A percentile compares a stretch with the other conserved stretches of the same genome.
phyloP scores from a whole-genome alignment of 2,888 invertebrate species.

The Eumerus sabulonum region DNA sequence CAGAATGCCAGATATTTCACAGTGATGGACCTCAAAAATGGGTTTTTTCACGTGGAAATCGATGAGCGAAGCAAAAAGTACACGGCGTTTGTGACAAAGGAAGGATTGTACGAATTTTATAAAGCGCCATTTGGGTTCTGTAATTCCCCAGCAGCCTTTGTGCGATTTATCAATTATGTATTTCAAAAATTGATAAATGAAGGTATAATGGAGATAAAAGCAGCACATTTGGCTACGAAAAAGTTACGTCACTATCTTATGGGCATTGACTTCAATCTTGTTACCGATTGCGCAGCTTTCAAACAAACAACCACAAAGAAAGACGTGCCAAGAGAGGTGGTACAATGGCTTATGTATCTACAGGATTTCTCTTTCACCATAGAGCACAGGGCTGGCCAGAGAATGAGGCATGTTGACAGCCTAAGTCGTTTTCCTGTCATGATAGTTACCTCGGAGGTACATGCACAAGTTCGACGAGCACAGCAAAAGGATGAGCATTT shows the following conservation, averaged over 20 bases:
- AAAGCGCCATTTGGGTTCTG: no score
- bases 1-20: no score
- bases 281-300: conserved; percentile 37
- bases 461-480: background rate
- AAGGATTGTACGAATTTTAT: no score
- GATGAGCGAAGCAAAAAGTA: no score
- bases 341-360: conserved; percentile 55
- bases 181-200: conserved; percentile 44
- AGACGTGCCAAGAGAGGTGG: conserved; percentile 53
- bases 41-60: no score
- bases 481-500: conserved; percentile 2
- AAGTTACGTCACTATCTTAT: conserved; percentile 70
- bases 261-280: conserved; percentile 58
- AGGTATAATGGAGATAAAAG: conserved; percentile 53
- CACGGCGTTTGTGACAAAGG: no score
- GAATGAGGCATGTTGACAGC: conserved; percentile 44
- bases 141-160: conserved; percentile 36
- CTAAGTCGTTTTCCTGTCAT: conserved; percentile 47
- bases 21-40: no score
- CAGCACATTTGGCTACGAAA: conserved; percentile 66
- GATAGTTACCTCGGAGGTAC: background rate
- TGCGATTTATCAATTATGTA: conserved; percentile 31
- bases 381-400: background rate
- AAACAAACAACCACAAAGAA: conserved; percentile 32
- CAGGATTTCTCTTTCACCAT: conserved; percentile 1